Conservation (phyloP, 2,888 invertebrate genomes). For the Anthoptus insignis region DNA sequence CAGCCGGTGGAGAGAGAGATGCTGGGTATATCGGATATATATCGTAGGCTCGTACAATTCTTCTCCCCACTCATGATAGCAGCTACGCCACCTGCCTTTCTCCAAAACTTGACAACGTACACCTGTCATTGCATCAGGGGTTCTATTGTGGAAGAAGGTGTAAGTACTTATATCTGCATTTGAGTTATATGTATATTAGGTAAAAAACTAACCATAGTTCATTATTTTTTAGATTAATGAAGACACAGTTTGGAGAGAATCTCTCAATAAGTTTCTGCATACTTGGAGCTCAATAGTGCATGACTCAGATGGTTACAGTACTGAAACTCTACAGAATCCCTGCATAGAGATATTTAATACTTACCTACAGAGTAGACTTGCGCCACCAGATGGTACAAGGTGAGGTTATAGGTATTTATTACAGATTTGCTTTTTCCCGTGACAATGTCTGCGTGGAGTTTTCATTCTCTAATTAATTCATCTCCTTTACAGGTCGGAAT, state of each 20-base stretch:
- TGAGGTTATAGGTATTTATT: slow-evolving; percentile 44
- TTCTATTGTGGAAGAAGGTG: slow-evolving; percentile 78
- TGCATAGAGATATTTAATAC: slow-evolving; percentile 91
- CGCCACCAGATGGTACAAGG: slow-evolving; percentile 92
- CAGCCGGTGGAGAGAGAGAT: slow-evolving; percentile 77
- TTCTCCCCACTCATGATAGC: slow-evolving; percentile 77
- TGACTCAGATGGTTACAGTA: slow-evolving; percentile 70
- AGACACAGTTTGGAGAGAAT: slow-evolving; percentile 79
- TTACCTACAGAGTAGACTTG: slow-evolving; percentile 93
- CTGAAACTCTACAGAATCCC: slow-evolving; percentile 72
- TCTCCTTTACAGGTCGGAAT: no score
- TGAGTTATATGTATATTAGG: no score
- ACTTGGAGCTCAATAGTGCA: slow-evolving; percentile 81
- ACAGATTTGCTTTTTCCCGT: no score
- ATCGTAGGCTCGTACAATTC: slow-evolving; percentile 78
- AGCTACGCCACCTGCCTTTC: slow-evolving; percentile 71
- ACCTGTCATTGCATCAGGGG: slow-evolving; percentile 80
- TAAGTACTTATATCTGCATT: slow-evolving; percentile 58
- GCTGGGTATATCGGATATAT: slow-evolving; percentile 80
- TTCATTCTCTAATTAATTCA: no score
- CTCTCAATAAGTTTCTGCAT: slow-evolving; percentile 80
- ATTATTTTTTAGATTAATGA: slow-evolving; percentile 67
- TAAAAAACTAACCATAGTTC: no score
- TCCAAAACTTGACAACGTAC: slow-evolving; percentile 76
- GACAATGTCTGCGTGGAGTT: no score